Base-by-base conservation (phyloP, 2,888 invertebrate genomes). In the Catocala fraxini region DNA sequence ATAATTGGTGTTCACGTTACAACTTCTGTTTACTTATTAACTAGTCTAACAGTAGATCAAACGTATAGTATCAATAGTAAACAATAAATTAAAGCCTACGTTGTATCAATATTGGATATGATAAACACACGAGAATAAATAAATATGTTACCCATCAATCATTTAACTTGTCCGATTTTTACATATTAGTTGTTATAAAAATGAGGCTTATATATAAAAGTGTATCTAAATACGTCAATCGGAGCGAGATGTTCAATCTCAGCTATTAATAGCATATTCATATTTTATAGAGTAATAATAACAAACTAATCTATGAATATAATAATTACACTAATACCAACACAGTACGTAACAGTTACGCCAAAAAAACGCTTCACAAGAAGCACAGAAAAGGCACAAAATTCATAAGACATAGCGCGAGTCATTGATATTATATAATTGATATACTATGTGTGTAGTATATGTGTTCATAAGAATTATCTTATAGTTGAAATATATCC, bases 361-460 rank as follows among this genome's bases (percentile, higher is more conserved):
- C 87, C 81, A 85, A 89, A 88, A 87, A 87, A 90, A 79, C 73
- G 89, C 89, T 86, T 84, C 88, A 59, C 74, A 68, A 76, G 86
- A 90, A 89, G 89, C 90, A 87, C 83, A 76, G 83, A 85, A 90
- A 92, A 93, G 93, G 93, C 93, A 93, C 93, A 79, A 85, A 92
- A 91, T 92, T 93, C 93, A 93, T 93, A 93, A 93, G 93, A 93
- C 85, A 85, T 79, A 90, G 89, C 89, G 85, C 83, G 80, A 72
- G 73, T 25, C 25, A 25, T 69, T 72, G 59, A 63, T 75, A 76
- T 51, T 82, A 75, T 83, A 75, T 79, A 68, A 76, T 77, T 76
- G 70, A 80, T 73, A 77, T 72, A 81, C 68, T 71, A 66, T 53
- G 53, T 53, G 60, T n/a, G 13, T 55, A 66, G 51, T 53, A 60